Conservation (phyloP, 37 sponge, comb jelly and placozoan species). For the Aplysina aerophoba region DNA sequence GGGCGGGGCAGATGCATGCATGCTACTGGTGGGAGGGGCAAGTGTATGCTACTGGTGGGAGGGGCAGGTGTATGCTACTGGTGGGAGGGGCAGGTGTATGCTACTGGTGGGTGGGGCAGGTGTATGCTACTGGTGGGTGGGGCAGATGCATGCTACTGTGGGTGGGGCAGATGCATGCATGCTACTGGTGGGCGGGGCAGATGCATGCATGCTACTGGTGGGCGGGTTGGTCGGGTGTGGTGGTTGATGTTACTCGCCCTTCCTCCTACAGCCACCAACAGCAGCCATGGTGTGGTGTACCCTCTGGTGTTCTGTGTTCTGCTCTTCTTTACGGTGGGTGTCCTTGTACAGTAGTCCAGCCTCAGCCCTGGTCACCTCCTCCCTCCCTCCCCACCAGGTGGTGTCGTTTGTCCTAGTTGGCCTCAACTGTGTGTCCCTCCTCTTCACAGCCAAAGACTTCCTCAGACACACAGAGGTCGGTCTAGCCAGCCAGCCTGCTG, state of each 20-base stretch:
- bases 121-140: too few relatives aligned
- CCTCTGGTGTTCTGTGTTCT: constrained; percentile 6
- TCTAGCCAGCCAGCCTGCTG: not conserved
- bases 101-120: not conserved
- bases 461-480: constrained; percentile 5
- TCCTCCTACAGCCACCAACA: not conserved
- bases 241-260: too few relatives aligned
- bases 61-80: too few relatives aligned
- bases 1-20: not conserved
- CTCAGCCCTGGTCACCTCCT: constrained; percentile 41
- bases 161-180: not conserved
- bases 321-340: constrained; percentile 20
- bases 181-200: too few relatives aligned
- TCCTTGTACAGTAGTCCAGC: not conserved
- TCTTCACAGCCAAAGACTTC: constrained; percentile 28
- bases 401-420: constrained; percentile 68
- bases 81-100: constrained; percentile 25
- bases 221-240: too few relatives aligned
- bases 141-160: not conserved
- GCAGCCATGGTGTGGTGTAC: not conserved
- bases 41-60: too few relatives aligned
- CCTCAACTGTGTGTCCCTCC: constrained; percentile 54
- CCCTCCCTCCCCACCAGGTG: constrained; percentile 13
- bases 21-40: not conserved
- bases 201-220: too few relatives aligned